Evolutionary conservation across 1,140 invertebrate genomes (phyloP), one percentile per base, ranked within the genome.

Genomic region (Solenopsis fugax): DNA sequence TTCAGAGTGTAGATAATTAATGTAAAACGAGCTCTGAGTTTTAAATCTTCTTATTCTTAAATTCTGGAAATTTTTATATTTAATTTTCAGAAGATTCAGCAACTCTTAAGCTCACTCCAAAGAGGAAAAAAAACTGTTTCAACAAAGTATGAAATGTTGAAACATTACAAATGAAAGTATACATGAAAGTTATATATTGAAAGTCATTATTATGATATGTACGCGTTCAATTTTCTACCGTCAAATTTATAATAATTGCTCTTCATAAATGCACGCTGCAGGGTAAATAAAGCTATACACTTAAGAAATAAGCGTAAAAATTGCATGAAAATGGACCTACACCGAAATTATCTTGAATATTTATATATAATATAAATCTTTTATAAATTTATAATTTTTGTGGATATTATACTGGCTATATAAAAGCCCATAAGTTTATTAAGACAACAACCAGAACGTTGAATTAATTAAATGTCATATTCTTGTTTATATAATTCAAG

Each of bases 191-290:
- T 71, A 86, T 80, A 81, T 0, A n/a, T 86, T 69, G 48, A 58
- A 45, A 50, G 21, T 86, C n/a, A 80, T 62, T 85, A 67, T 86
- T 50, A 67, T 86, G 58, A n/a, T 48, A 52, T 64, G 54, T 21
- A 65, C 24, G 21, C 82, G 75, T 78, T 78, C 34, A 45, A 86
- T 86, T 86, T 86, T 86, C 13, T 86, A 86, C 13, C n/a, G 5
- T 56, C 12, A 10, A 69, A 50, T 50, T 50, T 52, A 29, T 37
- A 76, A 52, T 50, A 73, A 58, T 62, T 58, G 76, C 29, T 86
- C 48, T 76, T 18, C 45, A 75, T 21, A 86, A 37, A 41, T 77
- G 73, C 75, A 69, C 29, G 24, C 21, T 69, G 75, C 52, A 80
- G 75, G n/a, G 9, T 86, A 86, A 80, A 69, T 45, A 2, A 69